phyloP scores from a whole-genome alignment of 2,888 invertebrate genomes.

The Aleiodes leptofemur region DNA sequence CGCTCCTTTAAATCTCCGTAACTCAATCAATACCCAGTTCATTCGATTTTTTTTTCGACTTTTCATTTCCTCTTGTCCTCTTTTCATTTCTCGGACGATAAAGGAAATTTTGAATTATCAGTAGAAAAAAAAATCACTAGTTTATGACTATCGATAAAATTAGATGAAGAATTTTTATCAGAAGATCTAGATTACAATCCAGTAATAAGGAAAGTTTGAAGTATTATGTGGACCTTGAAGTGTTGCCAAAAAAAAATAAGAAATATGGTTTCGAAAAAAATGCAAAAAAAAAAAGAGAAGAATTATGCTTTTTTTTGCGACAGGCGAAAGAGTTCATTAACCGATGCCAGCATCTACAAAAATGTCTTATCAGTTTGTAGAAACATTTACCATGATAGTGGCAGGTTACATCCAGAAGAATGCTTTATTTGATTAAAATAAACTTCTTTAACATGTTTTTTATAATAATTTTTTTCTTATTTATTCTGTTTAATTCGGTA shows the following conservation, averaged over 20 bases:
- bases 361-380: conserved; percentile 9
- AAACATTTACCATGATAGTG: conserved; percentile 11
- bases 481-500: too few relatives aligned
- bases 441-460: neutral
- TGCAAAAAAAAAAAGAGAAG: too few relatives aligned
- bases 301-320: neutral
- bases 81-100: neutral
- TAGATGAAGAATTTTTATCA: conserved; percentile 16
- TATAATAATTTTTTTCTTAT: neutral
- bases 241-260: conserved; percentile 1
- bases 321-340: neutral
- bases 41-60: too few relatives aligned
- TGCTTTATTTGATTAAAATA: neutral
- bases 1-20: conserved; percentile 30
- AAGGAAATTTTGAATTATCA: neutral
- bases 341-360: conserved; percentile 3
- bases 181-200: neutral
- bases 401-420: conserved; percentile 4
- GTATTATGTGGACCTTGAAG: conserved; percentile 10
- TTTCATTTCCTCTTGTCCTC: neutral
- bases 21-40: neutral
- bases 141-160: neutral
- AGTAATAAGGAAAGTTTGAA: neutral
- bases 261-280: neutral
- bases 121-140: neutral